phyloP scores from a whole-genome alignment of 2,888 invertebrate genomes.

The Pristionchus fissidentatus region DNA sequence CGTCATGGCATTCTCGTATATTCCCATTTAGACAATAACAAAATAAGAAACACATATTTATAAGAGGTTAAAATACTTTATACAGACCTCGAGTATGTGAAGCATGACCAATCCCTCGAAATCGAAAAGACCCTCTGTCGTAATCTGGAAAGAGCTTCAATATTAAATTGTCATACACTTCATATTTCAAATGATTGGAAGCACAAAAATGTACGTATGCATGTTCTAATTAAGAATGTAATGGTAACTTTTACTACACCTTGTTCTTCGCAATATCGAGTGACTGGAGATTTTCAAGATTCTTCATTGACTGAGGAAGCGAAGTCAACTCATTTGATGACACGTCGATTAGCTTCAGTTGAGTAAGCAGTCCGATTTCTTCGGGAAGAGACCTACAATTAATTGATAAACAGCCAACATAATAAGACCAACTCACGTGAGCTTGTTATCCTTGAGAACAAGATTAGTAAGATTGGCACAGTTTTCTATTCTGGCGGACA shows the following conservation, averaged over 20 bases:
- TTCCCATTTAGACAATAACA: not conserved
- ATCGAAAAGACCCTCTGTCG: slow-evolving; percentile 50
- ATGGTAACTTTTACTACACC: slow-evolving; percentile 30
- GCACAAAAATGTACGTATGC: not conserved
- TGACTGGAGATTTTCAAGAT: slow-evolving; percentile 58
- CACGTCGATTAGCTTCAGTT: slow-evolving; percentile 60
- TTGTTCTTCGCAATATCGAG: slow-evolving; percentile 60
- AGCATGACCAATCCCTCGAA: slow-evolving; percentile 56
- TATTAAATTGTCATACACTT: too few species aligned
- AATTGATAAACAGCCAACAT: not conserved
- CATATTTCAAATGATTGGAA: not conserved
- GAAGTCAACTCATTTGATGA: slow-evolving; percentile 56
- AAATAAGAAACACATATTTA: not conserved
- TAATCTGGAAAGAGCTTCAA: slow-evolving; percentile 13
- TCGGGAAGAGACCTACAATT: slow-evolving; percentile 12
- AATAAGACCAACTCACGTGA: not conserved
- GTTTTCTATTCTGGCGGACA: not conserved
- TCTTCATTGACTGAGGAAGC: slow-evolving; percentile 54
- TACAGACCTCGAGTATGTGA: slow-evolving; percentile 57
- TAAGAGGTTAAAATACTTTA: not conserved
- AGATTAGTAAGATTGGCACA: slow-evolving; percentile 42
- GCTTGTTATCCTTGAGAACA: slow-evolving; percentile 30
- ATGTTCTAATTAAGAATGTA: not conserved
- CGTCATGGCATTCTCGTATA: not conserved
- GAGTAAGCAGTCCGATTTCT: slow-evolving; percentile 49